Conservation (phyloP, 2,888 invertebrate genomes). For the Caprella mutica region DNA sequence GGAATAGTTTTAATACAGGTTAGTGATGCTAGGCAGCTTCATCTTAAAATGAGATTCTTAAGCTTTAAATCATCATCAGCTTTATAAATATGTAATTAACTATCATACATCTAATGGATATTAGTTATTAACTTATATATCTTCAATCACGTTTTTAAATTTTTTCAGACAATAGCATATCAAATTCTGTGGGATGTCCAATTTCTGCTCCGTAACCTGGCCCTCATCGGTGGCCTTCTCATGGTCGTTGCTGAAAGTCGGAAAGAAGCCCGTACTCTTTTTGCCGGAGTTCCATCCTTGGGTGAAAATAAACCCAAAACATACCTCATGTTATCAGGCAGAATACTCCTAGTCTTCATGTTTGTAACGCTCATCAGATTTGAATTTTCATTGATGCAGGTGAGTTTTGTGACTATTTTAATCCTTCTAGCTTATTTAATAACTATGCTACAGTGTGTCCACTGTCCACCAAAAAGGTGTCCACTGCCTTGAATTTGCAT, state of each 20-base stretch:
- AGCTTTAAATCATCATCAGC: too few species aligned
- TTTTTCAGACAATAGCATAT: slow-evolving; percentile 71
- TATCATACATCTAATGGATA: too few species aligned
- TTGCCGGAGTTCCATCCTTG: slow-evolving; percentile 84
- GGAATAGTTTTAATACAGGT: slow-evolving; percentile 94
- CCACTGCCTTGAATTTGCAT: too few species aligned
- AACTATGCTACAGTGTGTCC: too few species aligned
- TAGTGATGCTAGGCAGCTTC: too few species aligned
- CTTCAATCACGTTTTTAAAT: neutral
- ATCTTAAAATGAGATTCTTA: too few species aligned
- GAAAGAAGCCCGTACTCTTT: slow-evolving; percentile 83
- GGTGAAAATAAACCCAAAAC: slow-evolving; percentile 95
- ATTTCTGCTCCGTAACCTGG: slow-evolving; percentile 89
- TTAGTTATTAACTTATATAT: too few species aligned
- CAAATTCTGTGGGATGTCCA: slow-evolving; percentile 97
- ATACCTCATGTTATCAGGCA: slow-evolving; percentile 77
- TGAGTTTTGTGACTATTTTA: too few species aligned
- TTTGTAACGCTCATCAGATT: slow-evolving; percentile 91
- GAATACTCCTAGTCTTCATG: slow-evolving; percentile 95
- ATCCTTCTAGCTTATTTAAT: too few species aligned
- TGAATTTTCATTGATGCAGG: slow-evolving; percentile 78
- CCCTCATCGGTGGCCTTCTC: slow-evolving; percentile 91
- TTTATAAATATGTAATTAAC: too few species aligned
- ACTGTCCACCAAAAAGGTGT: too few species aligned
- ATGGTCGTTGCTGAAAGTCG: slow-evolving; percentile 92